Base-by-base conservation (phyloP, 2,797 vertebrate genomes). In the Acanthurus tractus region DNA sequence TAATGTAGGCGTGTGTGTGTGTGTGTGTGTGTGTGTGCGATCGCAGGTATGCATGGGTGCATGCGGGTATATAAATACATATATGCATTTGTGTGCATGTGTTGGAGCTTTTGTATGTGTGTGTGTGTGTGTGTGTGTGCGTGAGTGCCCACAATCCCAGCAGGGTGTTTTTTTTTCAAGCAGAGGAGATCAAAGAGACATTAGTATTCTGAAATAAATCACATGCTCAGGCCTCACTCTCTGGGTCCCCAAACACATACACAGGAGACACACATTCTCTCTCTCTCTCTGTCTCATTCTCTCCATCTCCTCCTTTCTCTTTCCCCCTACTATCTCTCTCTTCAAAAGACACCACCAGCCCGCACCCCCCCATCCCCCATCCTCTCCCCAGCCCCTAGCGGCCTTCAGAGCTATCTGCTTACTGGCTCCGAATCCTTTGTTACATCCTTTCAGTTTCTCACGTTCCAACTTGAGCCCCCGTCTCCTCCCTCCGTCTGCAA, bases 161-260 rank as follows among this genome's bases (percentile, higher is more conserved):
- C 86, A 90, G 90, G 87, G 84, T 82, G 76, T 83, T 82, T 85
- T 86, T 86, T 89, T 87, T 87, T 29, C 77, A 89, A 90, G 90
- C 88, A 90, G 88, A 75, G 77, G 79, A 94, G 92, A 94, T 93
- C 89, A 94, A 94, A 94, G 91, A 86, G 86, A 91, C 92, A 94
- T 94, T 94, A 94, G 91, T 93, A 94, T 94, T 91, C 92, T 92
- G 92, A 94, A 94, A 93, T 91, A 93, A 92, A 94, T 93, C 92
- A 93, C 88, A 92, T 91, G 90, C 87, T 84, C 87, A 63, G 92
- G 82, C 90, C 89, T 90, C 84, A 82, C 82, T 75, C 81, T 85
- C 86, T 84, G 74, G 79, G 89, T 92, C 92, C 89, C 93, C 86
- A 85, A 92, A 87, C 91, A 92, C 92, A 91, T 79, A 84, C 87